Percentiles rank a stretch among this genome's conserved stretches.
Evolutionary conservation across 2,888 invertebrate species (phyloP).

Genomic region (Sinhomidia bicolor): DNA sequence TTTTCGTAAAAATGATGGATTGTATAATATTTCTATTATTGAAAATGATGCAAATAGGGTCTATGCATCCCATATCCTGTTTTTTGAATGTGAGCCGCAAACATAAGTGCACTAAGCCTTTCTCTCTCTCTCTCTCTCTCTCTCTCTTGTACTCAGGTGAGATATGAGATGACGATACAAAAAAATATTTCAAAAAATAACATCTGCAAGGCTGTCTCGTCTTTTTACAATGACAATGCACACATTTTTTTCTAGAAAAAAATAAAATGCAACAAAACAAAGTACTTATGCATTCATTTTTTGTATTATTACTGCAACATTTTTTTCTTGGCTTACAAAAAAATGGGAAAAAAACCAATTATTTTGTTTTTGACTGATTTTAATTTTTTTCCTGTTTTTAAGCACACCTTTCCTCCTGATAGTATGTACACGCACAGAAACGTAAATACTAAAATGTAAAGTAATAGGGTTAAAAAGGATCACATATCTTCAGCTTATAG

Average conservation of each 20-base stretch:
- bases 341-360: background rate
- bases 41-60: no score
- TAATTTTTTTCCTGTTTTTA: background rate
- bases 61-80: slow-evolving; percentile 67
- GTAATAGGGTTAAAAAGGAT: slow-evolving; percentile 53
- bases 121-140: no score
- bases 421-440: background rate
- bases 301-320: background rate
- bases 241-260: background rate
- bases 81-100: no score
- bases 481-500: slow-evolving; percentile 40
- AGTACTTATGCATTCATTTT: background rate
- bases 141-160: background rate
- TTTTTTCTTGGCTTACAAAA: background rate
- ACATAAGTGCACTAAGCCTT: slow-evolving; percentile 24
- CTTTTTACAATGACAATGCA: background rate
- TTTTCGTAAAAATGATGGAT: no score
- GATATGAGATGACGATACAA: background rate
- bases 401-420: background rate
- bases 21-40: no score
- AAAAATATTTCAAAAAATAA: no score
- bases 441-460: background rate
- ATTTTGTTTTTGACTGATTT: background rate
- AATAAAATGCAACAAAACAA: background rate
- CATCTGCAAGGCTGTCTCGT: slow-evolving; percentile 21